Base-by-base conservation (phyloP, 2,797 vertebrate genomes). In the Sebastes cheni region DNA sequence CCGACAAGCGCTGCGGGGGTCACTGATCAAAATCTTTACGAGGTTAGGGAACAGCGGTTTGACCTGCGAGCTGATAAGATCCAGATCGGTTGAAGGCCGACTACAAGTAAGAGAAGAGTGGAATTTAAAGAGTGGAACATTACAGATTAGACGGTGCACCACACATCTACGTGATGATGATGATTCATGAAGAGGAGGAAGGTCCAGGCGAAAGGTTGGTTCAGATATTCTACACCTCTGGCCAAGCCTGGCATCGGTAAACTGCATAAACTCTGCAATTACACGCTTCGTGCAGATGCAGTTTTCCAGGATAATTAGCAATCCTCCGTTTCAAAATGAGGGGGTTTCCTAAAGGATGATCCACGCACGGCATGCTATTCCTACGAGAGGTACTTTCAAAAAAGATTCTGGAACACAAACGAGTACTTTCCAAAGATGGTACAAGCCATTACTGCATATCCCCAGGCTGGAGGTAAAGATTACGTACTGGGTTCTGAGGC, bases 191-290 rank as follows among this genome's bases (percentile, higher is more conserved):
- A 20, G 52, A 84, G 54, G 0, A 80, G 23, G 58, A 61, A 62
- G 34, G 36, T 64, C n/a, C 18, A 66, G 54, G 71, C 75, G 0
- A 69, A 81, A 81, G 18, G 50, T 68, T 34, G 12, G 76, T 80
- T 86, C 64, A 67, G 73, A 86, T 72, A 70, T 78, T 77, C 61
- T 83, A 59, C 80, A 79, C 61, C 68, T 78, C 64, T 34, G 78
- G 71, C 82, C 75, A 82, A 74, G n/a, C 22, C 79, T 68, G 65
- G 50, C 58, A 50, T 55, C 42, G 65, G 60, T 74, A 70, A 75
- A 77, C 59, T 4, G 69, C 75, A 70, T 69, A 77, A 74, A 50
- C 78, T 55, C 81, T 73, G 71, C 72, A 88, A 89, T 90, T 86
- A 86, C 75, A 88, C 8, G 34, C 56, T 75, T 73, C 32, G 36